Evolutionary conservation across 2,797 vertebrate genomes (phyloP).

Genomic region (Tadarida brasiliensis): DNA sequence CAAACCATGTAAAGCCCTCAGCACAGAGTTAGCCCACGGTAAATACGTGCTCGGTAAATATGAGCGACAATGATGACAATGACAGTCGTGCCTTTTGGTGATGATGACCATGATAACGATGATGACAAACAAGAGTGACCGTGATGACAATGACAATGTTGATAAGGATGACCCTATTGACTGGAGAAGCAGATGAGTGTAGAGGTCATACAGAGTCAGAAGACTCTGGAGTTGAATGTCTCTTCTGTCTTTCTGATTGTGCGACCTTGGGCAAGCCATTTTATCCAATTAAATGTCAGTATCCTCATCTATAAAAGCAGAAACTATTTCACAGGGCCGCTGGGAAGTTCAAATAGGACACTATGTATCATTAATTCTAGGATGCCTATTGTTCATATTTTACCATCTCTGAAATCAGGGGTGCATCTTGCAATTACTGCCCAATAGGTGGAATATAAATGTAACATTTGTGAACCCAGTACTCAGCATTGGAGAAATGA

Average conservation of each 20-base stretch:
- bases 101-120: neutral
- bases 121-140: neutral
- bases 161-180: rapidly evolving
- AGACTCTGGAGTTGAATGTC: neutral
- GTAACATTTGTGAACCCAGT: neutral
- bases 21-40: neutral
- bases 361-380: too few relatives aligned
- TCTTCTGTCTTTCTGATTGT: neutral
- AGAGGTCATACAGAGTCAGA: neutral
- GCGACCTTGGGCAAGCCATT: neutral
- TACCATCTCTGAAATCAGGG: neutral
- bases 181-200: too few relatives aligned
- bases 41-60: neutral
- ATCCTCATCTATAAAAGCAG: neutral
- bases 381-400: neutral
- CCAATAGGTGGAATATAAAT: neutral
- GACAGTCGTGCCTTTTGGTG: too few relatives aligned
- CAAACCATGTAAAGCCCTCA: too few relatives aligned
- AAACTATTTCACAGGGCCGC: neutral
- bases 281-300: neutral
- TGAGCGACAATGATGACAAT: neutral
- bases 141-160: neutral
- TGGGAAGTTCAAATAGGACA: too few relatives aligned
- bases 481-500: neutral
- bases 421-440: neutral